phyloP scores from a whole-genome alignment of 1,140 invertebrate genomes.

The Octopus sinensis region DNA sequence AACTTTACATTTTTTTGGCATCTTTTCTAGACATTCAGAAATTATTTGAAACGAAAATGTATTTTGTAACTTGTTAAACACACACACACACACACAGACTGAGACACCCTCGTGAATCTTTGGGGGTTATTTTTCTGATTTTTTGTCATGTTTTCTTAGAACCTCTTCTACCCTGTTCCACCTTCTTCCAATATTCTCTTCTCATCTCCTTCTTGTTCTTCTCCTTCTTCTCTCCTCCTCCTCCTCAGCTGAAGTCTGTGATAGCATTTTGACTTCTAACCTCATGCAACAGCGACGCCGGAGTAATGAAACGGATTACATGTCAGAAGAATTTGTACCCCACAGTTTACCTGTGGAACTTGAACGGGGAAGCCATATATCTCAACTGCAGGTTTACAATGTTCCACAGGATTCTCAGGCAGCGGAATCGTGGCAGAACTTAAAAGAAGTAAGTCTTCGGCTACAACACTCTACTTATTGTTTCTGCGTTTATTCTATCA shows the following conservation, averaged over 20 bases:
- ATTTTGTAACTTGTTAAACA: no score
- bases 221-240: not conserved
- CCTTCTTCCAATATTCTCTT: no score
- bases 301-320: not conserved
- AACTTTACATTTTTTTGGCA: no score
- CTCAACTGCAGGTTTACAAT: conserved; percentile 12
- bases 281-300: not conserved
- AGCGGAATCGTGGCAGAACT: conserved; percentile 43
- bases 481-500: not conserved
- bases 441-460: conserved; percentile 36
- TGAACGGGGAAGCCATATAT: not conserved
- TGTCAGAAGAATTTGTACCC: not conserved
- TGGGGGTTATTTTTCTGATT: no score
- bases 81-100: no score
- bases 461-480: not conserved
- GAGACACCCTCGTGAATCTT: no score
- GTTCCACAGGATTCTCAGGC: conserved; percentile 38
- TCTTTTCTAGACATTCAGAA: no score
- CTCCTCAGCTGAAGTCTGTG: not conserved
- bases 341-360: not conserved
- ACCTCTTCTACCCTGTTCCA: no score
- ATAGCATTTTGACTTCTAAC: not conserved
- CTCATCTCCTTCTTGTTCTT: not conserved
- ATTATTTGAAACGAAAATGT: no score
- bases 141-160: no score